Conservation (phyloP, 2,888 invertebrate genomes). For the Stramonita haemastoma region DNA sequence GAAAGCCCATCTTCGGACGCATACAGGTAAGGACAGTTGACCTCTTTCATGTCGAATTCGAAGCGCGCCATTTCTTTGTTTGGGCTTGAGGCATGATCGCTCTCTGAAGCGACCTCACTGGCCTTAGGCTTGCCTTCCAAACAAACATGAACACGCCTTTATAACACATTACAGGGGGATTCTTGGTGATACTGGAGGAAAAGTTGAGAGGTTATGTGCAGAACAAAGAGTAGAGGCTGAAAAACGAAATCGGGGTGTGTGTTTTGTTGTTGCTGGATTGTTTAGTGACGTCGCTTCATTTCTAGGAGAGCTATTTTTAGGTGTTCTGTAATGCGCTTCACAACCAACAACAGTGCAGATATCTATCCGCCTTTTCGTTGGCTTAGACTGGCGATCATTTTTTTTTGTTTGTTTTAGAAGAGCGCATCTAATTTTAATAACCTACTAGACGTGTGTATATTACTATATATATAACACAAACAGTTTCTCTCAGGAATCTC, state of each 20-base stretch:
- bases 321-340: constrained; percentile 36
- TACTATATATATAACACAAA: no score
- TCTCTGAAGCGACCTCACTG: constrained; percentile 3
- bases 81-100: constrained; percentile 44
- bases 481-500: no score
- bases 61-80: constrained; percentile 47
- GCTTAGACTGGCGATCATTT: not conserved
- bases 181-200: not conserved
- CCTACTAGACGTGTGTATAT: no score
- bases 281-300: constrained; percentile 23
- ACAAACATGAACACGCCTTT: constrained; percentile 35
- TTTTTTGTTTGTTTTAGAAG: no score
- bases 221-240: not conserved
- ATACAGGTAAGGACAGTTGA: constrained; percentile 80
- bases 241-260: not conserved
- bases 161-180: not conserved
- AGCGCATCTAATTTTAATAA: no score
- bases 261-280: constrained; percentile 14
- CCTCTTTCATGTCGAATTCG: constrained; percentile 18
- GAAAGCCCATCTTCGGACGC: constrained; percentile 83
- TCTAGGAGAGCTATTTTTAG: constrained; percentile 45
- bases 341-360: constrained; percentile 24
- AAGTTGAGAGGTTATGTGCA: not conserved
- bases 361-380: not conserved
- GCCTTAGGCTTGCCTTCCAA: constrained; percentile 27